A percentile compares a stretch with the other conserved stretches of the same genome.
These are phyloP conservation scores for Gobiocypris rarus DNA, from an alignment of 2,113 vertebrate species.

Conservation along the genomic window DNA sequence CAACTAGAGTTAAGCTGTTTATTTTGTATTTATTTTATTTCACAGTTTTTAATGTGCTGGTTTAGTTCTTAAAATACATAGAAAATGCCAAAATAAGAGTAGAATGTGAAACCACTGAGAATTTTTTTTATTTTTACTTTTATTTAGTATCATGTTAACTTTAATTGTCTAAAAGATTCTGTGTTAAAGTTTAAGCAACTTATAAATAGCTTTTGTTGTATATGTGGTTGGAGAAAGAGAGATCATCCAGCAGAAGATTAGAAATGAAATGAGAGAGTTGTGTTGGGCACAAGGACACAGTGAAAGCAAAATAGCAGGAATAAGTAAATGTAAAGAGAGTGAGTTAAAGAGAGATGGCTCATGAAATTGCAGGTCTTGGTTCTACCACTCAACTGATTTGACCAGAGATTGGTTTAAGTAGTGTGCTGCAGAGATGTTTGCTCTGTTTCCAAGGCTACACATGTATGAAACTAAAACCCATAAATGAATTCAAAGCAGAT, in stretches of 20 bases:
- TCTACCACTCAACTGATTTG: neutral
- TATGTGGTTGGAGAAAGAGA: slow-evolving; percentile 19
- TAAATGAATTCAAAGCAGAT: slow-evolving; percentile 33
- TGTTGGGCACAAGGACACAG: neutral
- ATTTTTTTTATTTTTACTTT: neutral
- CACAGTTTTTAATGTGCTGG: neutral
- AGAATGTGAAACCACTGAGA: neutral
- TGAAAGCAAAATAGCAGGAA: slow-evolving; percentile 32
- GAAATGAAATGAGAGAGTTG: slow-evolving; percentile 7
- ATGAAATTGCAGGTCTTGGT: slow-evolving; percentile 24
- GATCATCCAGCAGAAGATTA: slow-evolving; percentile 29
- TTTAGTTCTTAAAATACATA: neutral
- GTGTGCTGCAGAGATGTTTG: slow-evolving; percentile 29
- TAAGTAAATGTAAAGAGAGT: neutral
- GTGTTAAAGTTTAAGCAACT: neutral
- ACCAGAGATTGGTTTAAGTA: slow-evolving; percentile 12
- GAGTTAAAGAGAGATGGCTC: slow-evolving; percentile 10
- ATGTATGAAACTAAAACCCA: neutral
- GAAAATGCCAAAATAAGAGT: neutral
- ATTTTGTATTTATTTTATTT: neutral
- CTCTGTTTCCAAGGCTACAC: slow-evolving; percentile 38
- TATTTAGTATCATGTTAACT: neutral
- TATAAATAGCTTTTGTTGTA: neutral
- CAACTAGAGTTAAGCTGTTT: neutral
- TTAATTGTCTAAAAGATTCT: neutral